Evolutionary conservation across 2,113 vertebrate species (phyloP), one percentile per base, ranked within the genome.

Genomic region (Otus sunia): DNA sequence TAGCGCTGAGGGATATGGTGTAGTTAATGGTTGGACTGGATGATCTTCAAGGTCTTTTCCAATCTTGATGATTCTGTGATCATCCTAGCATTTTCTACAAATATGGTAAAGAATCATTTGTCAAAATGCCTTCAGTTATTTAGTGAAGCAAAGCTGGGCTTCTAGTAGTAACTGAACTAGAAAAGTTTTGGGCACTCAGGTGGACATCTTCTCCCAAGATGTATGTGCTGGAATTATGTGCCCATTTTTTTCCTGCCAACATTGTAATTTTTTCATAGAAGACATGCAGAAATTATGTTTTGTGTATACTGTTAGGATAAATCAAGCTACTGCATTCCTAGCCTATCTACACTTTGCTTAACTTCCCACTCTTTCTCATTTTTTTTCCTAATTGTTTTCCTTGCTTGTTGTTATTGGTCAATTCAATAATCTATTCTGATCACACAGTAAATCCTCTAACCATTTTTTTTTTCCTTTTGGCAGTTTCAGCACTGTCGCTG

Each of bases 201-300:
- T 55, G 11, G 18, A 36, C 17, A 30, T 4, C 27, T 49, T 3
- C 4, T 6, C 5, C 0, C 0, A 11, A 63, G 89, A 93, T 47
- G 0, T 29, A 5, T 39, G 18, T 45, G 10, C 17, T 80, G 22
- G 23, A 84, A 87, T 10, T 4, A 53, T 21, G 11, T 39, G 15
- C 8, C 5, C 11, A n/a, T 75, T 45, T 59, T 5, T 12, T 6
- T 4, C 5, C 3, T 9, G 1, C 2, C 8, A 22, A 19, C 1
- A 2, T 3, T 11, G 1, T 43, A 3, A 27, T 21, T 23, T 56
- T 60, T 86, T 62, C 6, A 9, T 62, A 69, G 27, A n/a, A 75
- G 8, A 23, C 2, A 10, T 49, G 59, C 21, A 66, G 10, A 90
- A 84, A 69, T 58, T 50, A 15, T 34, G 7, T 52, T 34, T 55